Evolutionary conservation across 2,888 invertebrate genomes (phyloP).

Genomic region (Liposcelis brunnea): DNA sequence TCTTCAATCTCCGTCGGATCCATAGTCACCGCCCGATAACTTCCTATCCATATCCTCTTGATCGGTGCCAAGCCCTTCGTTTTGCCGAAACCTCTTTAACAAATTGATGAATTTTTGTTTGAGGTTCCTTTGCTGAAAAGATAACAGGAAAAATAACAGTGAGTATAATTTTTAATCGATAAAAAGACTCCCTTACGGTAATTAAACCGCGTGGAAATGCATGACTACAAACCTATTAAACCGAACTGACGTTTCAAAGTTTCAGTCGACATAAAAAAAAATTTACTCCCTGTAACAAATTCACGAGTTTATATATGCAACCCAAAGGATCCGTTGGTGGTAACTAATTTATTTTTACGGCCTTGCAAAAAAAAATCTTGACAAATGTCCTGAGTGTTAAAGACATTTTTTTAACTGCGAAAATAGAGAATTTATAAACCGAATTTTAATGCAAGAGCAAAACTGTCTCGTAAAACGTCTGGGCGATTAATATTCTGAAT

Average conservation of each 20-base stretch:
- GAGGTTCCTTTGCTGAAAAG: constrained; percentile 71
- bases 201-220: background rate
- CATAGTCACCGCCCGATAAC: constrained; percentile 47
- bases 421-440: no score
- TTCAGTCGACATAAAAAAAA: no score
- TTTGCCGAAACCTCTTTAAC: constrained; percentile 80
- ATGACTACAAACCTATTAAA: background rate
- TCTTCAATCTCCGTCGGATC: constrained; percentile 65
- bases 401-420: no score
- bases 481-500: no score
- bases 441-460: no score
- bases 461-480: no score
- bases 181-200: background rate
- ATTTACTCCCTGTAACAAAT: no score
- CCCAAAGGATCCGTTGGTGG: no score
- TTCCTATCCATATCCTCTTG: constrained; percentile 33
- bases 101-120: constrained; percentile 95
- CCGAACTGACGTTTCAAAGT: background rate
- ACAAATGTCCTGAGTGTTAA: no score
- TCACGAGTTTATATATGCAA: no score
- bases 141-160: constrained; percentile 10
- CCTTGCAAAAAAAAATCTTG: no score
- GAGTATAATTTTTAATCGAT: background rate
- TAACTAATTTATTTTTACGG: no score
- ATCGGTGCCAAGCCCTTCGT: constrained; percentile 45